Evolutionary conservation across 2,113 vertebrate genomes (phyloP).

Genomic region (Orientallactaga bullata): DNA sequence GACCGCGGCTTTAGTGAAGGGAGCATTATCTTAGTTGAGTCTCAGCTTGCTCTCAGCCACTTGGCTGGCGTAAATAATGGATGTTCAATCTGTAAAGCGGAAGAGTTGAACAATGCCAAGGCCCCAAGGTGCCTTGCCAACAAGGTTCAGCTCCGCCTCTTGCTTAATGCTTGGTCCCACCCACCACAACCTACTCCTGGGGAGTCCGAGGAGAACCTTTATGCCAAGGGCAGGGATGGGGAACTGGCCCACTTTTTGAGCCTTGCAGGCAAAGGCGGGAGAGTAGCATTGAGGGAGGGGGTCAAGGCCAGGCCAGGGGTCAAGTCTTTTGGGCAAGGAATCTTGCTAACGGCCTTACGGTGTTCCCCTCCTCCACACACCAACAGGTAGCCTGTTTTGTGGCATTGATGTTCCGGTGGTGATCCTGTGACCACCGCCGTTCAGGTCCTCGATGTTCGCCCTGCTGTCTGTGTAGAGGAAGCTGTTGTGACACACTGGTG

Average conservation of each 20-base stretch:
- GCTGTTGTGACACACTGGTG: neutral
- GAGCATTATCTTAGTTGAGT: constrained; percentile 64
- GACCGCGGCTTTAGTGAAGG: neutral
- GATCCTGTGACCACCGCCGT: neutral
- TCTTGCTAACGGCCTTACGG: fast-evolving
- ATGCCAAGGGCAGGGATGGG: neutral
- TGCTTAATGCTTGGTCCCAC: neutral
- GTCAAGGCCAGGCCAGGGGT: no score
- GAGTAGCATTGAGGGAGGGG: neutral
- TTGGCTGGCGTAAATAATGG: constrained; percentile 72
- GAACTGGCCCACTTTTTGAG: fast-evolving
- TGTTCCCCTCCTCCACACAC: fast-evolving
- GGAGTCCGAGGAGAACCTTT: neutral
- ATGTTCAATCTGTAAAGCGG: constrained; percentile 57
- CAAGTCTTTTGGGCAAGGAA: neutral
- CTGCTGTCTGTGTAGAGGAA: neutral
- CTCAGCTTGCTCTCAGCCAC: constrained; percentile 55
- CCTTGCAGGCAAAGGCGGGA: neutral
- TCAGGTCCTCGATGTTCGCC: neutral
- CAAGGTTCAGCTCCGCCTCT: neutral
- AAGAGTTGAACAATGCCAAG: neutral
- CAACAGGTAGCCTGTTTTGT: neutral
- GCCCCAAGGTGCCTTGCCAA: neutral
- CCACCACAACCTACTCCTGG: fast-evolving
- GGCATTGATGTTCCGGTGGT: constrained; percentile 56